Conservation (phyloP, 1,140 invertebrate species). For the Drosophila fuyamai region DNA sequence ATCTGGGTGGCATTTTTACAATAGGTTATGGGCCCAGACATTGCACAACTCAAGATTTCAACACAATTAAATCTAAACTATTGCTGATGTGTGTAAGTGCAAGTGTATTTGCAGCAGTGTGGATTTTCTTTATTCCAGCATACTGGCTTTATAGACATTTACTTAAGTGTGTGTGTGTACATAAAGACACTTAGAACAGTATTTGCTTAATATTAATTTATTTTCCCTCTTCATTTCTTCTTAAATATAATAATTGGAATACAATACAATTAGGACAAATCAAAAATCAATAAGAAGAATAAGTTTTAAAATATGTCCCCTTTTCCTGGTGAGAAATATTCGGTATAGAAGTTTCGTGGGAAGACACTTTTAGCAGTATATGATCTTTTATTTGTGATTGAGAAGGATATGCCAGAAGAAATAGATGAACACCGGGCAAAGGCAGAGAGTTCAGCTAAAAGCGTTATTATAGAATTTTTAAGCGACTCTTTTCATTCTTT, state of each 20-base stretch:
- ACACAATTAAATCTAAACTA: too few species aligned
- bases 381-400: neutral
- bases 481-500: constrained; percentile 77
- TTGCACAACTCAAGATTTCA: too few species aligned
- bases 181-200: neutral
- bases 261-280: neutral
- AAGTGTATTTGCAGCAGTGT: too few species aligned
- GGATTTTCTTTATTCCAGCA: too few species aligned
- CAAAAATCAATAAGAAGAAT: neutral
- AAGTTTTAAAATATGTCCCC: neutral
- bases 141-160: neutral
- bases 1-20: neutral
- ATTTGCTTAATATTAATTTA: too few species aligned
- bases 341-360: neutral
- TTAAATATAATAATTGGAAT: too few species aligned
- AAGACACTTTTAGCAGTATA: neutral
- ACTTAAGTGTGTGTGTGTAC: neutral
- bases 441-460: constrained; percentile 31
- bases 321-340: neutral
- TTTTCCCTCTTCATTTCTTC: too few species aligned
- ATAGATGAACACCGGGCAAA: neutral
- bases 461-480: constrained; percentile 75
- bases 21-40: neutral
- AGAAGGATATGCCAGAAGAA: too few species aligned
- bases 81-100: too few species aligned